Evolutionary conservation across 2,888 invertebrate genomes (phyloP), one percentile per base, ranked within the genome.

Genomic region (Notodonta ziczac): DNA sequence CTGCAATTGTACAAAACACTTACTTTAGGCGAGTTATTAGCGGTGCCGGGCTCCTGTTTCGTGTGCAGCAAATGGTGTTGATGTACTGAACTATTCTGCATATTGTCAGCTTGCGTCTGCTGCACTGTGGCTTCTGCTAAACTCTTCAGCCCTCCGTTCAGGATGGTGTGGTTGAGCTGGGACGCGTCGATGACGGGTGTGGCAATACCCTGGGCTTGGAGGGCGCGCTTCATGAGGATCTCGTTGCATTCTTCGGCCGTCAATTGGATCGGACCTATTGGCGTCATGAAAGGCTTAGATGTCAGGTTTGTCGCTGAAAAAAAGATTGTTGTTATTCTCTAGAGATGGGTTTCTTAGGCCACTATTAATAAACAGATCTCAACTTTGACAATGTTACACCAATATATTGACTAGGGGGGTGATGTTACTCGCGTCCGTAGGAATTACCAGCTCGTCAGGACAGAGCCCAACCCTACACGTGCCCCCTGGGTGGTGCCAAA

Each of bases 231-330:
- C 95, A 96, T 96, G 71, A 96, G 89, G 68, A 96, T 96, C 87
- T 96, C 96, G 86, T 96, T 96, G 90, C 96, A 96, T 94, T 96
- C 96, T 84, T 96, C 96, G 1, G 96, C 96, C 0, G 96, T 96
- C 16, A 96, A 88, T 81, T 96, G 96, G 67, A 96, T 91, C 8
- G 96, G 96, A 55, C 96, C 96, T 59, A 96, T 90, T 5, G 96
- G 96, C 66, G 96, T 96, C 95, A 95, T 95, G 81, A 96, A 96
- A 70, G 96, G 96, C 82, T 95, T 95, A 60, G 91, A 83, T 62
- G 90, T 80, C 60, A 94, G 73, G 71, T 90, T 91, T 62, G 90
- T 80, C 61, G 93, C 92, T 93, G 89, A 57, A 84, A 89, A 35
- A 35, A 35, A 35, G 4, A 7, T 3, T 35, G 35, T 35, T 24